phyloP scores from a whole-genome alignment of 1,140 invertebrate genomes.

The Diprion similis region DNA sequence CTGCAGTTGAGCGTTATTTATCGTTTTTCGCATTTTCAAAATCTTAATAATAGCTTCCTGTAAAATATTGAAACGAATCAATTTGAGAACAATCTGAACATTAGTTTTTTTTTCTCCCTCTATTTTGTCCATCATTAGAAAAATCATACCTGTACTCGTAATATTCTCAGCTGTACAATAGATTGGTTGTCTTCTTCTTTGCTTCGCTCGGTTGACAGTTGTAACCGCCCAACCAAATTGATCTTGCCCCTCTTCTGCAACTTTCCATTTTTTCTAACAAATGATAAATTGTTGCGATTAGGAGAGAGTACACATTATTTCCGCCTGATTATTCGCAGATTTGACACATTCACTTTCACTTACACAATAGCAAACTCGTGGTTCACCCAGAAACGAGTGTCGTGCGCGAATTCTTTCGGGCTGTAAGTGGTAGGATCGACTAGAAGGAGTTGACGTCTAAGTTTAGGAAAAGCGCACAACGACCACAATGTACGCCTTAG shows the following conservation, averaged over 20 bases:
- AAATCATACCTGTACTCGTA: slow-evolving; percentile 76
- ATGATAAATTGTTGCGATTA: slow-evolving; percentile 19
- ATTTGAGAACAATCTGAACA: background rate
- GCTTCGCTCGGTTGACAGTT: slow-evolving; percentile 93
- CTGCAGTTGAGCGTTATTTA: slow-evolving; percentile 93
- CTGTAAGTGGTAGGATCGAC: slow-evolving; percentile 81
- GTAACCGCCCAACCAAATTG: slow-evolving; percentile 93
- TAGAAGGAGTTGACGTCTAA: slow-evolving; percentile 89
- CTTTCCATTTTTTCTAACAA: slow-evolving; percentile 88
- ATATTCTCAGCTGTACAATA: slow-evolving; percentile 93
- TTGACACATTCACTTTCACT: slow-evolving; percentile 43
- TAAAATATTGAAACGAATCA: slow-evolving; percentile 35
- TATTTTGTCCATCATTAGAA: background rate
- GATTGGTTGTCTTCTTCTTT: slow-evolving; percentile 98
- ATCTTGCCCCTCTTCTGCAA: slow-evolving; percentile 91
- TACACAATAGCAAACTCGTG: slow-evolving; percentile 91
- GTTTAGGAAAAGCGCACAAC: slow-evolving; percentile 95
- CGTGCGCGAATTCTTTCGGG: slow-evolving; percentile 93
- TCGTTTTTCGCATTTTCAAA: slow-evolving; percentile 95
- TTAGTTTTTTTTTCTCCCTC: no score
- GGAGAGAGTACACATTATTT: slow-evolving; percentile 13
- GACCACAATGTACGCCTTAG: slow-evolving; percentile 96
- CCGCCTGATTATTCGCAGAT: no score
- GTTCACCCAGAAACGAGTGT: slow-evolving; percentile 95
- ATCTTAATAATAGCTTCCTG: slow-evolving; percentile 99